Percentiles rank a stretch among this genome's conserved stretches.
Evolutionary conservation across 1,140 invertebrate genomes (phyloP).

Genomic region (Drosophila parvula): DNA sequence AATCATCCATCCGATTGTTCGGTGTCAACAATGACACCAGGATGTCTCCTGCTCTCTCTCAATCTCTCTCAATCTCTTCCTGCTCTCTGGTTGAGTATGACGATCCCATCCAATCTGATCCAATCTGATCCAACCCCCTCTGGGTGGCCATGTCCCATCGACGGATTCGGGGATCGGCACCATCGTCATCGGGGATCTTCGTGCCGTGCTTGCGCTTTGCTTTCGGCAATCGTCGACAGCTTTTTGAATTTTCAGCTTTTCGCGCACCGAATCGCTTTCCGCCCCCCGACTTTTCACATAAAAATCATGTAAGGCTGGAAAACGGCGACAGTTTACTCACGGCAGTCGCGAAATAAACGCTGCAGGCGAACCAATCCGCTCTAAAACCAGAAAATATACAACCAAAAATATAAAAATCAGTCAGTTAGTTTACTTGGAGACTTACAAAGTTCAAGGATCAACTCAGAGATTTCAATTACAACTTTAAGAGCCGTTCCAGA

Average conservation of each 20-base stretch:
- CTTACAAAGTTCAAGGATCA: neutral
- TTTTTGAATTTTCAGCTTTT: slow-evolving; percentile 65
- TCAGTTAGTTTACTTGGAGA: neutral
- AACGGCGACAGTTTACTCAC: slow-evolving; percentile 83
- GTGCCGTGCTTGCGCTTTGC: slow-evolving; percentile 12
- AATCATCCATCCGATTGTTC: slow-evolving; percentile 2
- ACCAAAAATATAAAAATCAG: neutral
- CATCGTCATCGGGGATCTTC: slow-evolving; percentile 36
- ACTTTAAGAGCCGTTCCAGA: neutral
- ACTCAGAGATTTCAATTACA: neutral
- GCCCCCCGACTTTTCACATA: slow-evolving; percentile 76
- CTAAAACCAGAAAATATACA: slow-evolving; percentile 1
- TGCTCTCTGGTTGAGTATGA: neutral
- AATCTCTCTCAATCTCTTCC: neutral
- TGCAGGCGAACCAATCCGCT: slow-evolving; percentile 41
- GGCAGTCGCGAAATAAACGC: slow-evolving; percentile 74
- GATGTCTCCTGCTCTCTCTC: neutral
- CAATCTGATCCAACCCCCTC: neutral
- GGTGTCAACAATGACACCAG: slow-evolving; percentile 19
- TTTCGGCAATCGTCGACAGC: slow-evolving; percentile 35
- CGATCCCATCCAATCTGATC: neutral
- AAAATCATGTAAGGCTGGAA: slow-evolving; percentile 83
- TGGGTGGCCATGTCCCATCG: slow-evolving; percentile 11
- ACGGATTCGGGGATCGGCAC: slow-evolving; percentile 5
- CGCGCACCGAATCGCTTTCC: slow-evolving; percentile 27